Base-by-base conservation (phyloP, 2,888 invertebrate species). In the Ophion obscuratus region DNA sequence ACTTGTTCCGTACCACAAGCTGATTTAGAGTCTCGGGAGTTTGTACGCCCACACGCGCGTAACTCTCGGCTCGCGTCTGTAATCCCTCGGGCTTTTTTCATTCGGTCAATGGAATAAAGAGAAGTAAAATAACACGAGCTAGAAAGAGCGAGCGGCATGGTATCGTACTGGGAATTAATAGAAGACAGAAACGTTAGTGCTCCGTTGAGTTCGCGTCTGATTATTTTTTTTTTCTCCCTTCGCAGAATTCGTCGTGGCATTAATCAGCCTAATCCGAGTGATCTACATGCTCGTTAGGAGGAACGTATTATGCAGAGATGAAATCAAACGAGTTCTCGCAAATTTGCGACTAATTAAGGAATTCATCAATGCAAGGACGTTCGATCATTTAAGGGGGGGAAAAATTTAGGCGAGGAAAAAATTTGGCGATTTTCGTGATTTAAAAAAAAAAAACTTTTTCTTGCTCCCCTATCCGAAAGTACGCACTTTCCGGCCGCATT, bases 1-100 rank as follows among this genome's bases (percentile, higher is more conserved):
- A 57, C 66, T 83, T 40, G 82, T 77, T 83, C 77, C 71, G 66
- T 62, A 77, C 82, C 74, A 78, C 77, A 77, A 76, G 81, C 81
- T 81, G 74, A 81, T 73, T 78, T 59, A 77, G 20, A 71, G 77
- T 71, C 66, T 73, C 71, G 53, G 62, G 70, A 61, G 64, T 44
- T 44, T 47, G 77, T 27, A 71, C 82, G 77, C 82, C 82, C 77
- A 77, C 76, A 53, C 75, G 53, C 36, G 73, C 14, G 57, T n/a
- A 67, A 77, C 57, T 71, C 57, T 73, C 78, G 10, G 5, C 68
- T 70, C 24, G 11, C 71, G 77, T 71, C 71, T 78, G 59, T 77
- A 40, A 40, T 83, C 77, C 24, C 71, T 73, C 44, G 71, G n/a
- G 57, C 59, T 24, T 77, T 83, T 77, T 83, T 78, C 82, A 83